Evolutionary conservation across 2,113 vertebrate species (phyloP), one percentile per base, ranked within the genome.

Genomic region (Semicossyphus pulcher): DNA sequence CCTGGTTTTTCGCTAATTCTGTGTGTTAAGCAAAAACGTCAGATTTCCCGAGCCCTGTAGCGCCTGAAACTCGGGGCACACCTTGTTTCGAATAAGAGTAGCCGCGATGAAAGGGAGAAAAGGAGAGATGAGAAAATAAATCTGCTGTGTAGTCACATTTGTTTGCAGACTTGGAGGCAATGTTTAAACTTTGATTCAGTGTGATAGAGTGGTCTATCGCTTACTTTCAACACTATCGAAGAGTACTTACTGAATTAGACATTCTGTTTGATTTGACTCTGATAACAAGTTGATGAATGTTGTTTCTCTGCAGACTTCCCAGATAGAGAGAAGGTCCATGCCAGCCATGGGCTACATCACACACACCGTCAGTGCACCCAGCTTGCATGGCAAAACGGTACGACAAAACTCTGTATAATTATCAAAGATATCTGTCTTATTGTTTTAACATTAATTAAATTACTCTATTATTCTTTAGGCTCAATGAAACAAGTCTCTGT

Each of bases 271-370:
- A 90, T 79, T 75, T 42, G 23, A 70, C 79, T 76, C 26, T 62
- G 32, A 53, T 80, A 69, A 84, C 72, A 85, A 89, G 66, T 53
- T 64, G 61, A 75, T 77, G 26, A 66, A 29, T 51, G 85, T 62
- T 90, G 20, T 86, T 62, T 87, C 59, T 68, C 77, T 77, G 5
- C 95, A 99, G 97, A 95, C 93, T 2, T 91, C 95, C 26, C 95
- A 96, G n/a, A 44, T 95, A 32, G 96, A 97, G 76, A 95, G 96
- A 7, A 92, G 96, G 82, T 97, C 97, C 51, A 96, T 98, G 94
- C 97, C 97, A 66, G 82, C 95, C 56, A 95, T 98, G 96, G 97
- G 98, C 76, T 99, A 99, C 91, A 98, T 99, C 96, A 99, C 97
- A 0, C 98, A 99, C 85, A 99, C 98, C 0, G 98, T 99, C 92